Percentiles rank a stretch among this genome's conserved stretches.
Conservation (phyloP, 2,888 invertebrate species). For the Branchinecta sandiegonensis region DNA sequence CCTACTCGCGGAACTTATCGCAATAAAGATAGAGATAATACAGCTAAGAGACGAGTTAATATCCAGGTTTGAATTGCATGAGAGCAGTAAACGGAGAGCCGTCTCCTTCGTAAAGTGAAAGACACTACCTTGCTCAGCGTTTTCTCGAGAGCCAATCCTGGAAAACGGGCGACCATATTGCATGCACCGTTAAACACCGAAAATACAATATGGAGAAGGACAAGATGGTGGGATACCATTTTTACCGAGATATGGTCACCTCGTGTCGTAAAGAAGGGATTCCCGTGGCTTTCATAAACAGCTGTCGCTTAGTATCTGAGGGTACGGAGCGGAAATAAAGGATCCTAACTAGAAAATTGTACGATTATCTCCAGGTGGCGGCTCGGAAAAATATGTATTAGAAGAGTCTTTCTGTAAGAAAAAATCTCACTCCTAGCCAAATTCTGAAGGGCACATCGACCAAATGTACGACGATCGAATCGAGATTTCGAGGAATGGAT, state of each 20-base stretch:
- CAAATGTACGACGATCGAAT: too few relatives aligned
- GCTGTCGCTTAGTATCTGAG: background rate
- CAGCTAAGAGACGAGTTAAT: background rate
- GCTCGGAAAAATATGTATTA: too few relatives aligned
- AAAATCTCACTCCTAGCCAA: too few relatives aligned
- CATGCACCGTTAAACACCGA: background rate
- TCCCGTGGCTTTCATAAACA: slow-evolving; percentile 14
- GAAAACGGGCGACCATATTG: background rate
- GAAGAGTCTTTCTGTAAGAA: too few relatives aligned
- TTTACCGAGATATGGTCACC: slow-evolving; percentile 1
- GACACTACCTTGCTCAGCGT: background rate
- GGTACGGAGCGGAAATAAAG: too few relatives aligned
- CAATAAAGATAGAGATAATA: too few relatives aligned
- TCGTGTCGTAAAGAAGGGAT: slow-evolving; percentile 3
- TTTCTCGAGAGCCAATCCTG: slow-evolving; percentile 4
- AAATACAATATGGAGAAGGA: slow-evolving; percentile 2
- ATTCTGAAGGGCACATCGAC: too few relatives aligned
- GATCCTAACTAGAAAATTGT: too few relatives aligned
- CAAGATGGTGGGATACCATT: slow-evolving; percentile 4
- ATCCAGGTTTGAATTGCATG: slow-evolving; percentile 12
- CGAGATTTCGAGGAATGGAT: too few relatives aligned
- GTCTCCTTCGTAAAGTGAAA: slow-evolving; percentile 6
- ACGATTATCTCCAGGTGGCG: too few relatives aligned
- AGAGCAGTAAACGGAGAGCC: background rate
- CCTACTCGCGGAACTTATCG: too few relatives aligned